Conservation (phyloP, 2,797 vertebrate genomes). For the Pantherophis vulpinus region DNA sequence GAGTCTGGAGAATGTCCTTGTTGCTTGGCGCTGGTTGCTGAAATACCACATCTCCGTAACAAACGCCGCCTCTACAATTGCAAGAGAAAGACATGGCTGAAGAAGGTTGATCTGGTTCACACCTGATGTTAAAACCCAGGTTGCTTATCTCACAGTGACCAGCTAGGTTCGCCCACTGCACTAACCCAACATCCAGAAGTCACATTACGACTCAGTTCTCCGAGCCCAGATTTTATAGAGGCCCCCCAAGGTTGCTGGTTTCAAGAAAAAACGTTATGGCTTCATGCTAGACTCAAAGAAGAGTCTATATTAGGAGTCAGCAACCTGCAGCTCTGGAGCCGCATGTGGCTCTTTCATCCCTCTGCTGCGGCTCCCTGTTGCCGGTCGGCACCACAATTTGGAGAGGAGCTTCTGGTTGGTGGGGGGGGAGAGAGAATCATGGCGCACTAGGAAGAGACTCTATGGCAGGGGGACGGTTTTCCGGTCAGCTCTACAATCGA, state of each 20-base stretch:
- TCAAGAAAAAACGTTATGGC: background rate
- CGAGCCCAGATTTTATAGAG: background rate
- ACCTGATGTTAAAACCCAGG: background rate
- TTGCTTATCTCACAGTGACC: background rate
- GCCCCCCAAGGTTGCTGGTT: background rate
- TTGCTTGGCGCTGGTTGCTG: constrained; percentile 44
- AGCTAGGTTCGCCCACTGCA: background rate
- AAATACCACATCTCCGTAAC: constrained; percentile 48
- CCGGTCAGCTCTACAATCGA: too few relatives aligned
- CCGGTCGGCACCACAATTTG: too few relatives aligned
- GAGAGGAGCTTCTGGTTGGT: too few relatives aligned
- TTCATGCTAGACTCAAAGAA: background rate
- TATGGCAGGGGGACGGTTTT: too few relatives aligned
- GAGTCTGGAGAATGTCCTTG: constrained; percentile 11
- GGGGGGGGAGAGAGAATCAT: too few relatives aligned
- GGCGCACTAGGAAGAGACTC: too few relatives aligned
- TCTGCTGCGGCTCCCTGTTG: too few relatives aligned
- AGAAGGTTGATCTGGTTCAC: background rate
- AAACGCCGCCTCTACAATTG: constrained; percentile 52
- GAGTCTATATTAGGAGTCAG: too few relatives aligned
- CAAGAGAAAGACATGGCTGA: background rate
- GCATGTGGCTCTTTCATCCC: too few relatives aligned
- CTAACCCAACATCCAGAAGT: background rate
- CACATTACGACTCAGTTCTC: background rate
- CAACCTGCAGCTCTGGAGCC: too few relatives aligned